Conservation (phyloP, 2,888 invertebrate species). For the Caenorhabditis becei region DNA sequence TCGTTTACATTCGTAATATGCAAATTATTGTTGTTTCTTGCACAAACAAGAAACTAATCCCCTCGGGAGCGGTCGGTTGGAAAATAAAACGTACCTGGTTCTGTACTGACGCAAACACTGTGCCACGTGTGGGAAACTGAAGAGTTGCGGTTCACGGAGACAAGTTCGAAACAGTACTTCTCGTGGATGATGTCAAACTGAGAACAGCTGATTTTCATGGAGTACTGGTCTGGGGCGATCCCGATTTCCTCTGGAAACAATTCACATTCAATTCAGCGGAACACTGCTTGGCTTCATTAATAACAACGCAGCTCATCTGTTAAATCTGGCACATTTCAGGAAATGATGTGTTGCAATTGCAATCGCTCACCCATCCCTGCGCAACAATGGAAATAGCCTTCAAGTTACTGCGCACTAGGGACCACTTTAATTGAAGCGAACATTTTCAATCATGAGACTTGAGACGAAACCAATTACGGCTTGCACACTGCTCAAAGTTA, state of each 20-base stretch:
- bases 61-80: constrained; percentile 13
- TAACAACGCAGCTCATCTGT: constrained; percentile 55
- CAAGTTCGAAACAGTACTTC: constrained; percentile 78
- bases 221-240: constrained; percentile 49
- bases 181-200: constrained; percentile 79
- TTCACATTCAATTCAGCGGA: constrained; percentile 2
- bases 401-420: constrained; percentile 54
- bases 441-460: constrained; percentile 53
- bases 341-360: constrained; percentile 56
- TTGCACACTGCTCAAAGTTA: constrained; percentile 1
- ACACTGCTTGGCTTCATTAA: constrained; percentile 22
- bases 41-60: constrained; percentile 55
- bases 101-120: constrained; percentile 76
- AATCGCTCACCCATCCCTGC: constrained; percentile 50
- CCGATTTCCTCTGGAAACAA: constrained; percentile 67
- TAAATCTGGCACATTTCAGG: constrained; percentile 58
- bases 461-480: constrained; percentile 51
- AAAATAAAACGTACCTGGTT: constrained; percentile 70
- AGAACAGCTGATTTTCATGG: constrained; percentile 68
- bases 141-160: constrained; percentile 70
- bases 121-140: constrained; percentile 75
- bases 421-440: constrained; percentile 60
- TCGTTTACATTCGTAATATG: constrained; percentile 57
- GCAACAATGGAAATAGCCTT: constrained; percentile 44
- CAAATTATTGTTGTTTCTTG: constrained; percentile 61